phyloP scores from a whole-genome alignment of 2,113 vertebrate species.

The Pterophyllum scalare region DNA sequence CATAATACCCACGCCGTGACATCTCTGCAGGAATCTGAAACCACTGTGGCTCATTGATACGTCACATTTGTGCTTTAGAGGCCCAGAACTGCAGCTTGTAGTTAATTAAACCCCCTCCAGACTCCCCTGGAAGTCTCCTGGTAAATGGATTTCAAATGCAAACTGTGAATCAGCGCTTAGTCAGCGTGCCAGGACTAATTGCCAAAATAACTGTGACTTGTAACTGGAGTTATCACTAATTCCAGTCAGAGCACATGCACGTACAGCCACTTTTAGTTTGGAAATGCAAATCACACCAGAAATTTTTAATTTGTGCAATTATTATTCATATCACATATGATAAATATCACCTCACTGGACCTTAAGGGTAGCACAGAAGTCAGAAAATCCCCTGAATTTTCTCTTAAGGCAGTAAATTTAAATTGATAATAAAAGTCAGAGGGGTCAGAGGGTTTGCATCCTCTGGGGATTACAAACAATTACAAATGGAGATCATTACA shows the following conservation, averaged over 20 bases:
- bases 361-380: neutral
- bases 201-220: neutral
- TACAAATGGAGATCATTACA: no score
- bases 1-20: neutral
- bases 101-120: neutral
- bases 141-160: neutral
- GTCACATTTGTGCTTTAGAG: neutral
- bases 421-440: neutral
- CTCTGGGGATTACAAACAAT: no score
- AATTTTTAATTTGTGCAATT: neutral
- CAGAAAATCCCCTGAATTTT: neutral
- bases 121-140: neutral
- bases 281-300: neutral
- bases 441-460: no score
- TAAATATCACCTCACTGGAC: neutral
- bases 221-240: neutral
- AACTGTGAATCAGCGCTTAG: constrained; percentile 7
- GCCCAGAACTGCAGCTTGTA: neutral
- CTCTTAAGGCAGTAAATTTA: neutral
- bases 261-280: neutral
- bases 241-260: neutral
- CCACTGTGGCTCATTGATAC: neutral
- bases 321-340: neutral
- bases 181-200: neutral
- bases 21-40: neutral